Conservation (phyloP, 2,888 invertebrate species). For the Conomelus anceps region DNA sequence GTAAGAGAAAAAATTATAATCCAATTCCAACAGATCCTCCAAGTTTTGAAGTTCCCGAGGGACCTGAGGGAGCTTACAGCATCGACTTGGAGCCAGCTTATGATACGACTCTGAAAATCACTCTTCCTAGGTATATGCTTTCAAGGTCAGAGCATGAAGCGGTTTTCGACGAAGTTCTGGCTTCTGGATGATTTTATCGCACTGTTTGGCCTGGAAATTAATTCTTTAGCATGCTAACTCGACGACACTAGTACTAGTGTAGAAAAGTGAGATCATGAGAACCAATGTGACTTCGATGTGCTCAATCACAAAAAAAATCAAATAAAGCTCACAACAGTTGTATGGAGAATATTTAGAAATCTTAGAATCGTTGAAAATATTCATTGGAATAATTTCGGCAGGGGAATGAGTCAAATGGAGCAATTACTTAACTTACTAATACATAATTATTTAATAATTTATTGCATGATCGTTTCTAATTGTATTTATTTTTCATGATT, state of each 20-base stretch:
- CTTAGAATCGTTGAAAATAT: background rate
- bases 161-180: slow-evolving; percentile 52
- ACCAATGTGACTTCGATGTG: background rate
- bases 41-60: slow-evolving; percentile 38
- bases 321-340: background rate
- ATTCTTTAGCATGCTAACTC: background rate
- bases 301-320: background rate
- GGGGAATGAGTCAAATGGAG: background rate
- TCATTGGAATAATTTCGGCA: background rate
- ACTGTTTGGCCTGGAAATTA: slow-evolving; percentile 6
- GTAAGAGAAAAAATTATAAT: slow-evolving; percentile 37
- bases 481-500: too few relatives aligned
- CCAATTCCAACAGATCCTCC: slow-evolving; percentile 37
- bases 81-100: slow-evolving; percentile 60
- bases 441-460: background rate
- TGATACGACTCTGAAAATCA: slow-evolving; percentile 55
- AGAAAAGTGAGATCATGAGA: background rate
- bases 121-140: slow-evolving; percentile 62
- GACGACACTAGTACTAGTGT: background rate
- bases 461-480: background rate
- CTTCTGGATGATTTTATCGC: slow-evolving; percentile 24
- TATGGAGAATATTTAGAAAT: background rate
- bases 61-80: slow-evolving; percentile 56
- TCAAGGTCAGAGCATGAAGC: slow-evolving; percentile 59
- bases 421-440: background rate